Conservation (phyloP, 2,797 vertebrate species). For the Poeciliopsis paucimaculata region DNA sequence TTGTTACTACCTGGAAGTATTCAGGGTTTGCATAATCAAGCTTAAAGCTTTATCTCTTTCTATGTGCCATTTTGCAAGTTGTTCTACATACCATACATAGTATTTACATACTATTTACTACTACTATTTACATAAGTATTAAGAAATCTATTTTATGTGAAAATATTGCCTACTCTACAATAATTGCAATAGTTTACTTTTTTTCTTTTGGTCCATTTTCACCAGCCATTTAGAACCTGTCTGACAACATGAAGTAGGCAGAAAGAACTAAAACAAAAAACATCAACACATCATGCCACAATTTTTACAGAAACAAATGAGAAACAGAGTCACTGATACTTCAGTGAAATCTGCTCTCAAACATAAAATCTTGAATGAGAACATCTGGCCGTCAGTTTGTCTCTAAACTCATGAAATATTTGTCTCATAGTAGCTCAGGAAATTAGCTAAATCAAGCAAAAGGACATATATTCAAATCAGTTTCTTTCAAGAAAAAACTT, state of each 20-base stretch:
- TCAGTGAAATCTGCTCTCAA: neutral
- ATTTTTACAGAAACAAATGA: neutral
- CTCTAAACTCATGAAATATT: too few relatives aligned
- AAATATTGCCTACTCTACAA: neutral
- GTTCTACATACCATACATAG: too few relatives aligned
- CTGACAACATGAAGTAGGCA: neutral
- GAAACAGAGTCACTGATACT: neutral
- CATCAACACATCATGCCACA: neutral
- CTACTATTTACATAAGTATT: too few relatives aligned
- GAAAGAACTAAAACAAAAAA: neutral
- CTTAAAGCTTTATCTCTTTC: conserved; percentile 56
- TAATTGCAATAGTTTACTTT: neutral
- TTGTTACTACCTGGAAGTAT: conserved; percentile 61
- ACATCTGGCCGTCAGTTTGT: neutral
- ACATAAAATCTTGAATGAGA: neutral
- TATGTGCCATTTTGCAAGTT: conserved; percentile 67
- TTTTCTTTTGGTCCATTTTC: neutral
- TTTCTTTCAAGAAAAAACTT: too few relatives aligned
- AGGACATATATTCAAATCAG: too few relatives aligned
- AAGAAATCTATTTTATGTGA: too few relatives aligned
- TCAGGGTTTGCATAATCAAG: conserved; percentile 52
- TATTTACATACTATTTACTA: too few relatives aligned
- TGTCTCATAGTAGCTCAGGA: too few relatives aligned
- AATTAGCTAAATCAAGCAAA: too few relatives aligned
- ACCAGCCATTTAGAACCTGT: neutral